Percentiles rank a stretch among this genome's conserved stretches.
Evolutionary conservation across 1,140 invertebrate genomes (phyloP).

Genomic region (Aleiodes sp.): DNA sequence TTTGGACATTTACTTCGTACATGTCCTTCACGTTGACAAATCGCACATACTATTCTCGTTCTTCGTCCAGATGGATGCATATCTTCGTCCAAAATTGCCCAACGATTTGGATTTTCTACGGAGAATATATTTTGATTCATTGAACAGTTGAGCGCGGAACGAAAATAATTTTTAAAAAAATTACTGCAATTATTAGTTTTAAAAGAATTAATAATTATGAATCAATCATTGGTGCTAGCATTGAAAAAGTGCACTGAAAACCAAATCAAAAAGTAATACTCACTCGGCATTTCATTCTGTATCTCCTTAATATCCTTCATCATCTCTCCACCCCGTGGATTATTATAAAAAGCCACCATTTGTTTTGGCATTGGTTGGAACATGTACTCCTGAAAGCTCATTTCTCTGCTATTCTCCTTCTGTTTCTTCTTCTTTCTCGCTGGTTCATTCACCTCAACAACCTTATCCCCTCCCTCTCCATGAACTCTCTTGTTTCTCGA

Average conservation of each 20-base stretch:
- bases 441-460: not conserved
- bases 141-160: no score
- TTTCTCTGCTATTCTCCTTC: slow-evolving; percentile 8
- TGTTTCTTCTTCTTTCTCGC: slow-evolving; percentile 20
- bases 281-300: slow-evolving; percentile 69
- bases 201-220: no score
- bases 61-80: slow-evolving; percentile 32
- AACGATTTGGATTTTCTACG: slow-evolving; percentile 61
- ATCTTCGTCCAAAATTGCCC: slow-evolving; percentile 63
- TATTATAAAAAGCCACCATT: slow-evolving; percentile 72
- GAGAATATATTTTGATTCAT: no score
- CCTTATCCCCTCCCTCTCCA: not conserved
- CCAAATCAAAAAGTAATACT: slow-evolving; percentile 44
- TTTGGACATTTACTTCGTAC: slow-evolving; percentile 59
- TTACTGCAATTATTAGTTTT: not conserved
- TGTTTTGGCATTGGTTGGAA: slow-evolving; percentile 56
- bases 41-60: slow-evolving; percentile 65
- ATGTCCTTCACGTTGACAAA: slow-evolving; percentile 68
- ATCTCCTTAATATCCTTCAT: slow-evolving; percentile 66
- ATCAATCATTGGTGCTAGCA: no score
- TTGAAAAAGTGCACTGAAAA: slow-evolving; percentile 17
- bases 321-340: slow-evolving; percentile 70
- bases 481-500: not conserved
- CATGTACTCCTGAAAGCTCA: slow-evolving; percentile 42
- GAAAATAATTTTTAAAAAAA: slow-evolving; percentile 29